Evolutionary conservation across 2,888 invertebrate genomes (phyloP), one percentile per base, ranked within the genome.

Genomic region (Drosophila glabriapex): DNA sequence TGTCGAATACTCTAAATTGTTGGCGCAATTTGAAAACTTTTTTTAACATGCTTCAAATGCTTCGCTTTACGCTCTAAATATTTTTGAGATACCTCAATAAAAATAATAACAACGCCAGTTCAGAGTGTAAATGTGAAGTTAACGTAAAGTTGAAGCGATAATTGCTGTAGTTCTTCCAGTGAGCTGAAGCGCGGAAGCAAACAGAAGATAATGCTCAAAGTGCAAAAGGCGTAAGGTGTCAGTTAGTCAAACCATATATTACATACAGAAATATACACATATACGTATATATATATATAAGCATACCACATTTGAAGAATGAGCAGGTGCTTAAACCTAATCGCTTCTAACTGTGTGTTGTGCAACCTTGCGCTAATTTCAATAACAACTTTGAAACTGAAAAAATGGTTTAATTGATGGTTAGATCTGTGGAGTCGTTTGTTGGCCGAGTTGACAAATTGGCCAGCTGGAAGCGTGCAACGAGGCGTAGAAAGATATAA

Each of bases 61-160:
- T 61, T 73, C 54, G 76, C 82, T 86, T 88, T 85, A 83, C 85
- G 85, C 85, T 86, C 89, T 82, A 58, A 67, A 85, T 73, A 85
- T 68, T 88, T 85, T 85, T 71, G 50, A 79, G 35, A 58, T 60
- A 59, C 9, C 43, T 43, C 50, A 66, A 35, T 37, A 46, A 63
- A 49, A 61, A 28, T 28, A 5, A 29, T 29, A n/a, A 16, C 28
- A 35, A 29, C 43, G 35, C 41, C 63, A 83, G 85, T 85, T 85
- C 88, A 77, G 61, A 78, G 85, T 88, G 89, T 82, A 86, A 88
- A 85, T 78, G 76, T 63, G 50, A 77, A 80, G 68, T 73, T 79
- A 53, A 73, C 31, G 53, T 69, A 64, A 61, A 68, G 80, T 73
- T 82, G 63, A 85, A 65, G 88, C 55, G 85, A 85, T 85, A 85